Conservation (phyloP, 2,113 vertebrate genomes). For the Callorhinus ursinus region DNA sequence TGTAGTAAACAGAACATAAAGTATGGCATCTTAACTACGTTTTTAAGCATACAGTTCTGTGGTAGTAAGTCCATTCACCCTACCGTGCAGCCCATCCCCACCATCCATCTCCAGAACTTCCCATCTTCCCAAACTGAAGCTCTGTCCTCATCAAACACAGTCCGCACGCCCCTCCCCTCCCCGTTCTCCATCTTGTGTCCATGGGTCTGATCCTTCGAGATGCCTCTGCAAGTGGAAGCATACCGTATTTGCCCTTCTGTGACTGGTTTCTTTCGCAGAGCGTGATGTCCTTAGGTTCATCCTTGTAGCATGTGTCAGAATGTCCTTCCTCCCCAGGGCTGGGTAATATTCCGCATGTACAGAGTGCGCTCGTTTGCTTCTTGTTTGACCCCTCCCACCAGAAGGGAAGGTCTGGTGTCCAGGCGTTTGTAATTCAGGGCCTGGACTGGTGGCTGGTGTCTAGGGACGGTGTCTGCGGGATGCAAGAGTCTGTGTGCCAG, state of each 20-base stretch:
- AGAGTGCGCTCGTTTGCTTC: not conserved
- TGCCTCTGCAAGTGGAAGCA: not conserved
- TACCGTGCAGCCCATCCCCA: not conserved
- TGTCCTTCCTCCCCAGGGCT: not conserved
- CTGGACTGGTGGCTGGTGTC: not conserved
- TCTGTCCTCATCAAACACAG: not conserved
- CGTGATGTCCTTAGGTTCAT: rapidly evolving
- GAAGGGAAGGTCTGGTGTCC: not conserved
- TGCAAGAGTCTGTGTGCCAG: no score
- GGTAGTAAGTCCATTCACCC: rapidly evolving
- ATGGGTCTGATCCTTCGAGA: not conserved
- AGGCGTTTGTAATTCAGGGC: not conserved
- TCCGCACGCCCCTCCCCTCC: not conserved
- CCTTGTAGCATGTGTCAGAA: rapidly evolving
- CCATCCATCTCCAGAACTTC: not conserved
- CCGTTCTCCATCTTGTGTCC: not conserved
- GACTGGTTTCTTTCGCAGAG: not conserved
- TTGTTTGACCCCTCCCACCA: no score
- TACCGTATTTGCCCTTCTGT: not conserved
- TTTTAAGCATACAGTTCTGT: not conserved
- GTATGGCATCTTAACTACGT: rapidly evolving
- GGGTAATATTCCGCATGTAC: no score
- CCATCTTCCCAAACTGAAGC: not conserved
- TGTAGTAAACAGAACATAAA: not conserved
- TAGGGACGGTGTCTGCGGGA: not conserved